phyloP scores from a whole-genome alignment of 2,888 invertebrate genomes.

The Cerastis leucographa region DNA sequence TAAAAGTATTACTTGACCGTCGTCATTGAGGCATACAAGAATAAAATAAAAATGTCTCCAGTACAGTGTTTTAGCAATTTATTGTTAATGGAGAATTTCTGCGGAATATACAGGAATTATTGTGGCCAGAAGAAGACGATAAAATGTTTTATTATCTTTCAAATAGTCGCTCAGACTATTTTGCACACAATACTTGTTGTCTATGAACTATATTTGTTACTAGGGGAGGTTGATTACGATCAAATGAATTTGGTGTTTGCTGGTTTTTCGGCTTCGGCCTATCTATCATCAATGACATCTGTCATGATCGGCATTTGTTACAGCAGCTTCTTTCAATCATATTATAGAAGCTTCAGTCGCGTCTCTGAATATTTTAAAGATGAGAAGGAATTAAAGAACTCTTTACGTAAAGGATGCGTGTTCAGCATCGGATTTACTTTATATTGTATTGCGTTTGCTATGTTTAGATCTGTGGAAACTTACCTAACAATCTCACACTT shows the following conservation, averaged over 20 bases:
- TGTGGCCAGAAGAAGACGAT: not conserved
- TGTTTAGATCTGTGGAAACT: slow-evolving; percentile 6
- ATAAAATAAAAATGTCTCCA: slow-evolving; percentile 1
- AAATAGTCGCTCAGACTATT: not conserved
- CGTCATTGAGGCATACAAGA: not conserved
- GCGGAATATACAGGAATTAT: slow-evolving; percentile 14
- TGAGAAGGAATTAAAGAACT: not conserved
- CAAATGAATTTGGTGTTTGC: not conserved
- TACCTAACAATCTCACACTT: not conserved
- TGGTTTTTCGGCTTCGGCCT: not conserved
- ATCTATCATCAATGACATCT: not conserved
- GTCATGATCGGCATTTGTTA: not conserved
- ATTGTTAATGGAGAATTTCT: slow-evolving; percentile 5
- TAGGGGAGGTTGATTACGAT: not conserved
- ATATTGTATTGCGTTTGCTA: slow-evolving; percentile 3
- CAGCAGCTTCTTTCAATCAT: not conserved
- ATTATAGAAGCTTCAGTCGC: not conserved
- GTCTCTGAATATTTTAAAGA: not conserved
- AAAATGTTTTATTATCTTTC: not conserved
- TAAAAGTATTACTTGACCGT: not conserved
- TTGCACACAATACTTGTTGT: not conserved
- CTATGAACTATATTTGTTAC: not conserved
- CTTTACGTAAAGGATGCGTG: not conserved
- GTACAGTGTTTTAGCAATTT: slow-evolving; percentile 14
- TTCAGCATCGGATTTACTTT: not conserved